Base-by-base conservation (phyloP, 2,113 vertebrate genomes). In the Sinocyclocheilus maitianheensis region DNA sequence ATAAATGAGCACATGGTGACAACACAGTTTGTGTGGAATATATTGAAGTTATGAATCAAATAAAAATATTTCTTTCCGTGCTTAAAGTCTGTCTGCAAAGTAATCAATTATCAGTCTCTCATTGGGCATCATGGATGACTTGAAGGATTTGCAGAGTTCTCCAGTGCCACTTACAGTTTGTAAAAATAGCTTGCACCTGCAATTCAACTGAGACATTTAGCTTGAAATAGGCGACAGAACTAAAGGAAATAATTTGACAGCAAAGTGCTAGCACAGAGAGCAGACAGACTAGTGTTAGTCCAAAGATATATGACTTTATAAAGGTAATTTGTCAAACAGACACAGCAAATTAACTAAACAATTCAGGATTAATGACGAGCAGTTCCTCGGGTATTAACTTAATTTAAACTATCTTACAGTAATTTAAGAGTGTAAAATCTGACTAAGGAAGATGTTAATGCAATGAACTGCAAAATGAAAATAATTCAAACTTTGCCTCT, bases 261-360 rank as follows among this genome's bases (percentile, higher is more conserved):
- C 24, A 55, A 79, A 79, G 53, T 40, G 30, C 26, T 4, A 60
- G 53, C 37, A 74, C 30, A 20, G 67, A 30, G 65, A 34, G 2
- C 26, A 69, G 26, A 53, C 30, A 60, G 20, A 77, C 51, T 34
- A 60, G 30, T 37, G 10, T 78, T 78, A 60, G 77, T 58, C 18
- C 9, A 60, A 78, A 78, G 53, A 58, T 78, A 58, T 58, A 78
- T 60, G 51, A 4, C 53, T 37, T 78, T 58, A 78, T 37, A 78
- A 78, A 60, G 75, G 53, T 78, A n/a, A 34, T 78, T 78, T 58
- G 9, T 78, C 77, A 78, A 78, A 78, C 53, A 78, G 75, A 77
- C 26, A n/a, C 26, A 12, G 53, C 48, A 34, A 55, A 77, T 77
- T 34, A 77, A 3, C 48, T 53, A 24, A 51, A 13, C 11, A 40